Evolutionary conservation across 2,888 invertebrate genomes (phyloP).

Genomic region (Gibbula magus): DNA sequence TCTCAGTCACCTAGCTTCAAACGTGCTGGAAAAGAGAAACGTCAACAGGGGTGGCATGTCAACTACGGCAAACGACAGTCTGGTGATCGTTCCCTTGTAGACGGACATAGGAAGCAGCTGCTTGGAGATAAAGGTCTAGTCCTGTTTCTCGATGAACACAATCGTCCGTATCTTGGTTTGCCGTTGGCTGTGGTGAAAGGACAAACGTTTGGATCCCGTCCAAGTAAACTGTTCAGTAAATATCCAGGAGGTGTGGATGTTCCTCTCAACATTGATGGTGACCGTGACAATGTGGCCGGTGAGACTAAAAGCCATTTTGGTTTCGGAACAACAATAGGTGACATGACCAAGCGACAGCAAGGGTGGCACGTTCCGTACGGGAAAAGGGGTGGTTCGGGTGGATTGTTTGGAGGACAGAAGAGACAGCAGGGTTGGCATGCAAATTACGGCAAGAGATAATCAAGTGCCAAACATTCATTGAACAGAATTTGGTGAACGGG

Average conservation of each 20-base stretch:
- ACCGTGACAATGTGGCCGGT: neutral
- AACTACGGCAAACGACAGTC: neutral
- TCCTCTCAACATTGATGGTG: no score
- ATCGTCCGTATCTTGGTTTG: no score
- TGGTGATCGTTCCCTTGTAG: no score
- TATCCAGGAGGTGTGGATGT: no score
- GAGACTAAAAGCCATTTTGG: neutral
- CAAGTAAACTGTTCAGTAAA: no score
- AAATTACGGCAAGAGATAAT: neutral
- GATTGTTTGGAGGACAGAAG: neutral
- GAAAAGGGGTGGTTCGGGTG: neutral
- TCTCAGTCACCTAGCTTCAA: neutral
- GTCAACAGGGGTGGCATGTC: constrained; percentile 1
- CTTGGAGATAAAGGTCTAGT: no score
- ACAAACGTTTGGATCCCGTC: no score
- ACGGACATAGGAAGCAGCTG: no score
- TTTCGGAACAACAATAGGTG: neutral
- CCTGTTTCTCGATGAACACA: no score
- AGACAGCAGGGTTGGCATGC: neutral
- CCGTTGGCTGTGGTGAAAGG: no score
- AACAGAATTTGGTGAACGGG: no score
- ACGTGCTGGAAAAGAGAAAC: neutral
- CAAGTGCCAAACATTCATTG: no score
- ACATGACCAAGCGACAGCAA: neutral
- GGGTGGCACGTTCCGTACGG: neutral